These are phyloP conservation scores for Notolabrus celidotus DNA, from an alignment of 2,797 vertebrate genomes.

Conservation along the genomic window DNA sequence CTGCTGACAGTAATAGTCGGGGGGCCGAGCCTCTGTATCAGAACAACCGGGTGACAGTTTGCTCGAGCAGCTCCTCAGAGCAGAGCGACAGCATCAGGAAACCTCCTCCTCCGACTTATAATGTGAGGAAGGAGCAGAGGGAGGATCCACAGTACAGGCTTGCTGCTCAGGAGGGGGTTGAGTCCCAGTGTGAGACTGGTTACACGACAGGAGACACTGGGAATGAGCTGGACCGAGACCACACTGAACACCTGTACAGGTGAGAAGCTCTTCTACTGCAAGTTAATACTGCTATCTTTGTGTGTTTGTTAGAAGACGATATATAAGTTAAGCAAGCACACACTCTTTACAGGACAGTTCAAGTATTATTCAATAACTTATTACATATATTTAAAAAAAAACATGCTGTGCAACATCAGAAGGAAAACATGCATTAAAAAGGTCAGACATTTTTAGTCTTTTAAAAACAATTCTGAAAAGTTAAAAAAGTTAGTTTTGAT, in stretches of 20 bases:
- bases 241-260: constrained; percentile 74
- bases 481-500: no score
- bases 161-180: constrained; percentile 67
- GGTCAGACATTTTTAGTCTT: not conserved
- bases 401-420: no score
- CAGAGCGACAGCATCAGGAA: constrained; percentile 49
- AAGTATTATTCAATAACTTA: no score
- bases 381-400: no score
- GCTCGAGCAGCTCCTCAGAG: constrained; percentile 74
- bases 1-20: constrained; percentile 22
- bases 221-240: constrained; percentile 80
- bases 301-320: not conserved
- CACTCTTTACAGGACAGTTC: no score
- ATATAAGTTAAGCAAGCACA: not conserved
- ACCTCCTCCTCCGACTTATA: constrained; percentile 35
- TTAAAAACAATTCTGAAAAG: no score
- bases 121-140: constrained; percentile 35
- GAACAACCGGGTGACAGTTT: constrained; percentile 37
- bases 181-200: constrained; percentile 87
- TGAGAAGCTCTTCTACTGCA: no score
- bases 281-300: not conserved
- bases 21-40: constrained; percentile 51
- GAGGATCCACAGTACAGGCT: constrained; percentile 4
- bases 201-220: constrained; percentile 88
- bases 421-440: not conserved